Evolutionary conservation across 2,888 invertebrate species (phyloP), one percentile per base, ranked within the genome.

Genomic region (Pandemis corylana): DNA sequence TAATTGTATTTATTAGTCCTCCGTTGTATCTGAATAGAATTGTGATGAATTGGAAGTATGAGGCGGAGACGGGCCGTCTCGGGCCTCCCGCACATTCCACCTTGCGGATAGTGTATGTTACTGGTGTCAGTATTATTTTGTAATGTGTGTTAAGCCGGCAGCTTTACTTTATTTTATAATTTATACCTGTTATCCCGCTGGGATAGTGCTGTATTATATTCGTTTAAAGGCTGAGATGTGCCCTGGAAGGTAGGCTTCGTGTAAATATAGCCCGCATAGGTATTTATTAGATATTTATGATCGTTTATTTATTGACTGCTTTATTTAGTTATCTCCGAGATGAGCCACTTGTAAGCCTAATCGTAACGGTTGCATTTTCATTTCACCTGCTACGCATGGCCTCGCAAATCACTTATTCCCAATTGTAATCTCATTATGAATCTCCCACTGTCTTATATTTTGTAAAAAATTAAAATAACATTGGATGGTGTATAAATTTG

Each of bases 241-340:
- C 89, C 93, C 90, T 87, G 85, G 83, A 87, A 83, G 87, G 87
- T 90, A 89, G 93, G 93, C 92, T 92, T 91, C 90, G 89, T 94
- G 94, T 94, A 94, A 91, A 94, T 94, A 94, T 94, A 93, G 93
- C 91, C 91, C 84, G 81, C 87, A 91, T 94, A 95, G 94, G 94
- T 95, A 95, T 95, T 95, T 95, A 95, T 94, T 94, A 95, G 94
- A 95, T 95, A 94, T 94, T 95, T 94, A 94, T 94, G 91, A 94
- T 94, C 87, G 90, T 94, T 95, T 94, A 95, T 94, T 94, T 95
- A 95, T 95, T 95, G 94, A 94, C 94, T 92, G 94, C 94, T 93
- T 92, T 91, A 91, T 92, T 93, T 93, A 93, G 93, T 92, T 92
- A 82, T 90, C 88, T 89, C 78, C 77, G 82, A 85, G 89, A 88